phyloP scores from a whole-genome alignment of 2,113 vertebrate genomes.

The Enhydra lutris region DNA sequence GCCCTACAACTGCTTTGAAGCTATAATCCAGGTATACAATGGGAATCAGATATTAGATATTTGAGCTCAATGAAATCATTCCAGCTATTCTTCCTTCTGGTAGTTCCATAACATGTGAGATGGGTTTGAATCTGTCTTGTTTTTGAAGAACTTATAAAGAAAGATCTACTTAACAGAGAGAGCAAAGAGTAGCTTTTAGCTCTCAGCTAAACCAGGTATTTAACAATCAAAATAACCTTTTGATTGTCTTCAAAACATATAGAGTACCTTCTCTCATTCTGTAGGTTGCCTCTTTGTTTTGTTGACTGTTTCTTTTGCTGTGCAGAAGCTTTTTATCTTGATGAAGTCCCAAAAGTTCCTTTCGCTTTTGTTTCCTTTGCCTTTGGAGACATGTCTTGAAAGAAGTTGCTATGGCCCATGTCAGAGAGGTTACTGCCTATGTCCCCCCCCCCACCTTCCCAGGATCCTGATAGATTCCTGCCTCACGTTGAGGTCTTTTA shows the following conservation, averaged over 20 bases:
- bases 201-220: not conserved
- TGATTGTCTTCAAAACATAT: not conserved
- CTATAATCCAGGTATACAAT: not conserved
- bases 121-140: not conserved
- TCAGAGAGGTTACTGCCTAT: too few species aligned
- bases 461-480: too few species aligned
- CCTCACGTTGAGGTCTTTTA: too few species aligned
- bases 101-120: not conserved
- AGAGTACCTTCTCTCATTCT: too few species aligned
- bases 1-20: not conserved
- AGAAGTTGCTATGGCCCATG: too few species aligned
- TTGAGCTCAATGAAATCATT: slow-evolving; percentile 26
- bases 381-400: too few species aligned
- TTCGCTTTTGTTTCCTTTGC: too few species aligned
- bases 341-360: too few species aligned
- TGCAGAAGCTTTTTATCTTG: too few species aligned
- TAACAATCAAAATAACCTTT: not conserved
- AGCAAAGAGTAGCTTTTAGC: not conserved
- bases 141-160: slow-evolving; percentile 33
- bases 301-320: too few species aligned
- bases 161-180: not conserved
- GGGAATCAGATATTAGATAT: slow-evolving; percentile 2
- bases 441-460: too few species aligned
- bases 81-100: not conserved
- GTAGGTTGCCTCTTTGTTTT: too few species aligned